Evolutionary conservation across 1,140 invertebrate species (phyloP), one percentile per base, ranked within the genome.

Genomic region (Drosophila varians): DNA sequence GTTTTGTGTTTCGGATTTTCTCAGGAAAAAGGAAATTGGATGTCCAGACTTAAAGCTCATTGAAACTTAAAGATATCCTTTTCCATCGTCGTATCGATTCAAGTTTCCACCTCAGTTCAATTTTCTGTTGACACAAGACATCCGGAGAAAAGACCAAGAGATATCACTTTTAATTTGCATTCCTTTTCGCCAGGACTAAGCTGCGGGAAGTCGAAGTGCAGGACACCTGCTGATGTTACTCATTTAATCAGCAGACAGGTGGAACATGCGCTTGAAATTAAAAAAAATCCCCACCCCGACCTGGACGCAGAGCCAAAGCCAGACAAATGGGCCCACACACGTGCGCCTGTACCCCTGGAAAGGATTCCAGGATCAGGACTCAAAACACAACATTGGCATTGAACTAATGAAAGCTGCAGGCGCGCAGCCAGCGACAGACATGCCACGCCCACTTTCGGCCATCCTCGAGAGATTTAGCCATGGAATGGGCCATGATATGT

Each of bases 401-500:
- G 57, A 82, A 82, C 77, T 82, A 82, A 82, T 82, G 73, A 82
- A 82, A 77, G 53, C 77, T 82, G 53, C 68, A 82, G 77, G 77
- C 77, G 31, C 77, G 31, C 28, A 53, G 53, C 36, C 48, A 52
- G 38, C 34, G 43, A 25, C 46, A 48, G 38, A 11, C 48, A 34
- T 55, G 47, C 60, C 46, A 45, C 52, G 23, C 38, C 36, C 36
- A 42, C 23, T 6, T 4, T n/a, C 2, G 11, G 8, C 26, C 26
- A 31, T 11, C 45, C 45, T 25, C 36, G 1, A 31, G 14, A 65
- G 58, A 52, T 25, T 64, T 21, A 26, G 28, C 54, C 42, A 26
- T 34, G 25, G 58, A 65, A 21, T 52, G 46, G 60, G 36, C 46
- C 46, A 65, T 43, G 62, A 66, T 66, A 65, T 52, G 62, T 66